Percentiles rank a stretch among this genome's conserved stretches.
Conservation (phyloP, 2,113 vertebrate species). For the Toxotes chatareus region DNA sequence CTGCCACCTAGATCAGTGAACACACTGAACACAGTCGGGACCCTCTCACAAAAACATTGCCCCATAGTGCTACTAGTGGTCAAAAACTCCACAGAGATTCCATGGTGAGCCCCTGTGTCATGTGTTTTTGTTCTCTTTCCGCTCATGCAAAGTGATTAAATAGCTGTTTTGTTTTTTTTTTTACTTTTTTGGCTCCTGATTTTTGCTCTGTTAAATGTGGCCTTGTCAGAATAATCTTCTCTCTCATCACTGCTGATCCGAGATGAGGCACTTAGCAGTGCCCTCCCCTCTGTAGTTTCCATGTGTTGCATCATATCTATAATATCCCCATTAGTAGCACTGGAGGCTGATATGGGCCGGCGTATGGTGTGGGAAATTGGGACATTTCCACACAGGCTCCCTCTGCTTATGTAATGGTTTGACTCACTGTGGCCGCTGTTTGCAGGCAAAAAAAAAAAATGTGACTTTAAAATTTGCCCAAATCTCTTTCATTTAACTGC, state of each 20-base stretch:
- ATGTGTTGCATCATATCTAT: slow-evolving; percentile 71
- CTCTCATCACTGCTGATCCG: slow-evolving; percentile 44
- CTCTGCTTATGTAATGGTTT: slow-evolving; percentile 44
- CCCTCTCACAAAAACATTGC: no score
- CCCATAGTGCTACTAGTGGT: no score
- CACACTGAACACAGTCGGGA: no score
- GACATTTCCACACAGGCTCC: slow-evolving; percentile 21
- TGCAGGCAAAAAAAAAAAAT: neutral
- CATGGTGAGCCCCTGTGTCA: no score
- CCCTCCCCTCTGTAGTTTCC: slow-evolving; percentile 51
- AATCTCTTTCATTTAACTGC: slow-evolving; percentile 18
- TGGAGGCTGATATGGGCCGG: slow-evolving; percentile 8
- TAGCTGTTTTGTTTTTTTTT: slow-evolving; percentile 21
- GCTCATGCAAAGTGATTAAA: neutral
- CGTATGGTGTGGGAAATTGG: slow-evolving; percentile 25
- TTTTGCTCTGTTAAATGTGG: slow-evolving; percentile 8
- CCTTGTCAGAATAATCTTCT: slow-evolving; percentile 15
- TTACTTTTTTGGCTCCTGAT: neutral
- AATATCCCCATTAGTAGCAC: slow-evolving; percentile 41
- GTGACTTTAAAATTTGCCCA: slow-evolving; percentile 16
- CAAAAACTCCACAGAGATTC: no score
- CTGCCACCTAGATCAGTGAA: no score
- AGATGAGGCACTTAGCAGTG: slow-evolving; percentile 24
- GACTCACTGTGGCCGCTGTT: slow-evolving; percentile 26
- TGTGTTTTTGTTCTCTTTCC: neutral